Evolutionary conservation across 2,797 vertebrate species (phyloP).

Genomic region (Acrossocheilus fasciatus): DNA sequence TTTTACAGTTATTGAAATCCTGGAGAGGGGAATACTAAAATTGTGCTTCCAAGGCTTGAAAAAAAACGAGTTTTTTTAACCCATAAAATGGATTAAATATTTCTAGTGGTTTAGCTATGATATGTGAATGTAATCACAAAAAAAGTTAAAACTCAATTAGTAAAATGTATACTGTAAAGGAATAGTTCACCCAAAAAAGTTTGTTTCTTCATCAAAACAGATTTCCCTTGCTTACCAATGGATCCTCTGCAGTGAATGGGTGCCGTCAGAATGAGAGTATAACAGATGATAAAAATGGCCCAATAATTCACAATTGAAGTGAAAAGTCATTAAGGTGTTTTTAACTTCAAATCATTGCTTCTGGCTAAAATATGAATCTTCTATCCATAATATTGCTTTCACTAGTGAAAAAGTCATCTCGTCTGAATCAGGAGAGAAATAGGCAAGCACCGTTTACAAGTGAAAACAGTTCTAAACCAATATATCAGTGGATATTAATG

Average conservation of each 20-base stretch:
- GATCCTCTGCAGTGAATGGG: background rate
- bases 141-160: background rate
- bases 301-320: background rate
- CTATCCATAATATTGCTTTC: background rate
- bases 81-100: background rate
- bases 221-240: background rate
- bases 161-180: background rate
- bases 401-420: background rate
- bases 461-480: background rate
- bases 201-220: background rate
- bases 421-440: background rate
- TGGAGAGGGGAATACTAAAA: background rate
- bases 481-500: background rate
- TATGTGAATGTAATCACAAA: background rate
- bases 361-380: background rate
- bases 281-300: background rate
- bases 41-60: background rate
- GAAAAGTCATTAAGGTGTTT: background rate
- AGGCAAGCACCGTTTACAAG: background rate
- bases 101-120: background rate
- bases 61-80: background rate
- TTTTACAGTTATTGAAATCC: background rate
- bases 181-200: background rate
- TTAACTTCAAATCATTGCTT: background rate
- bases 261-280: background rate